A percentile compares a stretch with the other conserved stretches of the same genome.
These are phyloP conservation scores for Clarias batrachus DNA, from an alignment of 2,113 vertebrate genomes.

Conservation along the genomic window DNA sequence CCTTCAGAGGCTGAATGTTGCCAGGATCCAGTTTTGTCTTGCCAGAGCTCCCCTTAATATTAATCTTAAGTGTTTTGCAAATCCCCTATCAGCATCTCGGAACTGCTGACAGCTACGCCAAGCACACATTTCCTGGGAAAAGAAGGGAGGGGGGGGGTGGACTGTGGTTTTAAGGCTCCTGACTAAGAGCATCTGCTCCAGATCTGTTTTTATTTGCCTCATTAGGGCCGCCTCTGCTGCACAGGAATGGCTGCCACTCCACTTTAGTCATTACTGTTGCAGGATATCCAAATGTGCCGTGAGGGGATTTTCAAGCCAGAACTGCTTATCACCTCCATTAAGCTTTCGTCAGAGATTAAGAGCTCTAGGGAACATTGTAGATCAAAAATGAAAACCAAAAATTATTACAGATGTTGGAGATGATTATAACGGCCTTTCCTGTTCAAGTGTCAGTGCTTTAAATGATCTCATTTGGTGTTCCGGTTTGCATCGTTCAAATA, in stretches of 20 bases:
- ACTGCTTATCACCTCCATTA: slow-evolving; percentile 67
- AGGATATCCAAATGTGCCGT: slow-evolving; percentile 54
- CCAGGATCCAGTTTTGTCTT: slow-evolving; percentile 48
- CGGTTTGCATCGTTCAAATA: not conserved
- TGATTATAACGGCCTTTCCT: slow-evolving; percentile 11
- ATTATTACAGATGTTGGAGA: slow-evolving; percentile 33
- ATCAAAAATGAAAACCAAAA: slow-evolving; percentile 52
- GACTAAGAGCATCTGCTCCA: slow-evolving; percentile 64
- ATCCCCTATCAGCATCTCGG: slow-evolving; percentile 61
- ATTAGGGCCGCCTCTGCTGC: slow-evolving; percentile 58
- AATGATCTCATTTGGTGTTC: not conserved
- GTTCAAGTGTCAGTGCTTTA: slow-evolving; percentile 10
- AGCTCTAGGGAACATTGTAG: slow-evolving; percentile 45
- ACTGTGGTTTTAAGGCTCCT: slow-evolving; percentile 52
- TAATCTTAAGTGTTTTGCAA: slow-evolving; percentile 57
- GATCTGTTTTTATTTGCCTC: slow-evolving; percentile 68
- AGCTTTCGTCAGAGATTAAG: slow-evolving; percentile 70
- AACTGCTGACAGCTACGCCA: slow-evolving; percentile 62
- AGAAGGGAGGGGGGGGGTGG: not conserved
- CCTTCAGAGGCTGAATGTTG: slow-evolving; percentile 50
- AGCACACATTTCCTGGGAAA: slow-evolving; percentile 58
- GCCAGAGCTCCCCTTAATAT: slow-evolving; percentile 55
- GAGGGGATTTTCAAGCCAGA: slow-evolving; percentile 53
- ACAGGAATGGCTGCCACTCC: slow-evolving; percentile 40
- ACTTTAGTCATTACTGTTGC: slow-evolving; percentile 51